phyloP scores from a whole-genome alignment of 1,140 invertebrate species.

The Ips typographus region DNA sequence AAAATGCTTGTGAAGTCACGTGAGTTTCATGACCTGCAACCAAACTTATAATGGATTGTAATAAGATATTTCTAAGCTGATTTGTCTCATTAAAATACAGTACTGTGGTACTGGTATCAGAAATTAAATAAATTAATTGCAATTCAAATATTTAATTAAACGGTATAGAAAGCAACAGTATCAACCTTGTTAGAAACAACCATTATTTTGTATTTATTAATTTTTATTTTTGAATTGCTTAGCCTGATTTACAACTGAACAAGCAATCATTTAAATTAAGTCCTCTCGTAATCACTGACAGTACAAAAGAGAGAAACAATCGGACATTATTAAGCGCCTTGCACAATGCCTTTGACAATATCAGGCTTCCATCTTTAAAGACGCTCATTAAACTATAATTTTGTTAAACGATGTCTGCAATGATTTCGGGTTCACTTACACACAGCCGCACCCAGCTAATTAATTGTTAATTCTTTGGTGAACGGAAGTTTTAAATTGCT shows the following conservation, averaged over 20 bases:
- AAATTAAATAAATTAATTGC: no score
- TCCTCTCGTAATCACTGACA: background rate
- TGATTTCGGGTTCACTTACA: slow-evolving; percentile 6
- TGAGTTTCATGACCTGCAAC: no score
- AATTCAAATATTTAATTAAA: no score
- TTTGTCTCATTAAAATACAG: no score
- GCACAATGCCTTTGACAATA: background rate
- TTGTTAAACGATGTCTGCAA: background rate
- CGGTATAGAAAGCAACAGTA: no score
- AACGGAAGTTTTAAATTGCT: slow-evolving; percentile 2
- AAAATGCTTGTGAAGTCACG: no score
- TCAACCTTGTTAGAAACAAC: background rate
- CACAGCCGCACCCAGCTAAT: background rate
- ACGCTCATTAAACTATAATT: background rate
- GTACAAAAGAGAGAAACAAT: background rate
- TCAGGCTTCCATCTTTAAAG: background rate
- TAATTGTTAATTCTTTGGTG: background rate
- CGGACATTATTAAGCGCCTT: background rate
- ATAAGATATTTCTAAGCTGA: no score
- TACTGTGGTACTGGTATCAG: no score
- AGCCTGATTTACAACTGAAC: no score
- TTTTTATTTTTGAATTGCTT: no score
- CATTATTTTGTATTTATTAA: background rate
- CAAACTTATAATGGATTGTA: no score
- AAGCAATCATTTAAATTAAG: background rate